phyloP scores from a whole-genome alignment of 2,113 vertebrate species.

The Chauna torquata region DNA sequence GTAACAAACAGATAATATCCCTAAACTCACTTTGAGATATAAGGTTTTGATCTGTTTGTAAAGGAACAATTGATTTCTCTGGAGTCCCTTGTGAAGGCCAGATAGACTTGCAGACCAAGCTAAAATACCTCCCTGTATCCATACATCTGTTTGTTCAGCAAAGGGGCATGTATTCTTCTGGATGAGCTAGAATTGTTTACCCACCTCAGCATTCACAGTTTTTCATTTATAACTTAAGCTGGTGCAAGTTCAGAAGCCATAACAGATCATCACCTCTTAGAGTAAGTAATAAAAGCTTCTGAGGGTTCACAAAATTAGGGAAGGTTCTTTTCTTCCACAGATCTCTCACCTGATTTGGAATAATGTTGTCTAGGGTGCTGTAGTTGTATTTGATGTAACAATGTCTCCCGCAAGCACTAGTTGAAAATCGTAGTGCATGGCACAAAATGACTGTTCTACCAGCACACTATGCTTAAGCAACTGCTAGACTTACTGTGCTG shows the following conservation, averaged over 20 bases:
- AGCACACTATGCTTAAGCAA: neutral
- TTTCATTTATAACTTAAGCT: neutral
- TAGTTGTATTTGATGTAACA: neutral
- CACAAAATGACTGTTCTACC: neutral
- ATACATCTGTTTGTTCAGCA: neutral
- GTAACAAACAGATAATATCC: neutral
- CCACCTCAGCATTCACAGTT: neutral
- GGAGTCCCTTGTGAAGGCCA: neutral
- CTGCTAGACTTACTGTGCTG: neutral
- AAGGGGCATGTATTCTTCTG: neutral
- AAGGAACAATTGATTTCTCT: neutral
- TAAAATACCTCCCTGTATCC: neutral
- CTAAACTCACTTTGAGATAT: neutral
- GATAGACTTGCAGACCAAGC: neutral
- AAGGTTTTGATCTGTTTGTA: neutral
- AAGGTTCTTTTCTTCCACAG: neutral
- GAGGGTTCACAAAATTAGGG: neutral
- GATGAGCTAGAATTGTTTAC: neutral
- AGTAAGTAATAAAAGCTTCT: neutral
- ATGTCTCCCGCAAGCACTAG: rapidly evolving
- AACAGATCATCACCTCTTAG: neutral
- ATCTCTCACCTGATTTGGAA: neutral
- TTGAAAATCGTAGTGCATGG: neutral
- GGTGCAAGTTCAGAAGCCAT: neutral
- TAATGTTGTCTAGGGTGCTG: neutral